A percentile compares a stretch with the other conserved stretches of the same genome.
Evolutionary conservation across 2,113 vertebrate species (phyloP).

Genomic region (Clarias macrocephalus): DNA sequence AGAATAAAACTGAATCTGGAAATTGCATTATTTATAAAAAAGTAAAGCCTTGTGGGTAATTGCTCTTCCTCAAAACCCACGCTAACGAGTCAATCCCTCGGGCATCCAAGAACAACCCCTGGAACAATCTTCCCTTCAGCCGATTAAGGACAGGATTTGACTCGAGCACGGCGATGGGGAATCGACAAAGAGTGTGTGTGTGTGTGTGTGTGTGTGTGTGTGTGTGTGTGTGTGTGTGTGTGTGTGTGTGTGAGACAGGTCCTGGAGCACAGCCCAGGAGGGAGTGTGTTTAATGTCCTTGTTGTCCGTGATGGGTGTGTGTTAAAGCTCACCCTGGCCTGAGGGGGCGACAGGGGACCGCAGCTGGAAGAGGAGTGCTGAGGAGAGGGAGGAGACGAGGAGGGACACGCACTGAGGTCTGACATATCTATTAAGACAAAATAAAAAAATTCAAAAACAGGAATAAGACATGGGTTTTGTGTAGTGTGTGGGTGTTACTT

Average conservation of each 20-base stretch:
- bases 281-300: background rate
- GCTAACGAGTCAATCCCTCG: background rate
- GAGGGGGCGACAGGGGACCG: constrained; percentile 73
- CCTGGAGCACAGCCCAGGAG: background rate
- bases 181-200: background rate
- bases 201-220: too few species aligned
- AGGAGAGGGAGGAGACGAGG: constrained; percentile 77
- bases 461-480: background rate
- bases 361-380: constrained; percentile 72
- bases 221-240: too few species aligned
- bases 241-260: too few species aligned
- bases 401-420: constrained; percentile 87
- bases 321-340: constrained; percentile 74
- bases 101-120: background rate
- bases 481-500: background rate
- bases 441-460: background rate
- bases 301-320: background rate
- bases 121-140: constrained; percentile 8
- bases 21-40: background rate
- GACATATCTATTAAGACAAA: constrained; percentile 67
- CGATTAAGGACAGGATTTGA: too few species aligned
- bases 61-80: background rate
- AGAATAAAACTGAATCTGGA: background rate
- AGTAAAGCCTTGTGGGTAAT: background rate
- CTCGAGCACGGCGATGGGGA: background rate